Conservation (phyloP, 2,113 vertebrate species). For the Macrotis lagotis region DNA sequence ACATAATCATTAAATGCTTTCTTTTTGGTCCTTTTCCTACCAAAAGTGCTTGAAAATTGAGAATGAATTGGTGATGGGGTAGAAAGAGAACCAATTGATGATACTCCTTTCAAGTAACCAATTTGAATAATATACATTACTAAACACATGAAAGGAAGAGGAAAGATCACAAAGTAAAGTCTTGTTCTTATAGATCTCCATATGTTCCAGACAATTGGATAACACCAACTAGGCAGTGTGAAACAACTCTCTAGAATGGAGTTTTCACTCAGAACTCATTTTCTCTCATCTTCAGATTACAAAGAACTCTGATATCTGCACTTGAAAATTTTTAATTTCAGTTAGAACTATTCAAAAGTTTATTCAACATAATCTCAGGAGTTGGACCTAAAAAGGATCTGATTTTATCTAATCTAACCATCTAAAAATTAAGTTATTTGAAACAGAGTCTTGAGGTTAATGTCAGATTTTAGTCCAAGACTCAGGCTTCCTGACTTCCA, state of each 20-base stretch:
- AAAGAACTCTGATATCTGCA: neutral
- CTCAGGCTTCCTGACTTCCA: neutral
- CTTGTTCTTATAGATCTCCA: neutral
- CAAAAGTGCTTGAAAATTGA: neutral
- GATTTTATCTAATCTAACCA: neutral
- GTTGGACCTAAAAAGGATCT: neutral
- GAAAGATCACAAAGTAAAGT: neutral
- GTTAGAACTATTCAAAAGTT: neutral
- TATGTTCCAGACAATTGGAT: neutral
- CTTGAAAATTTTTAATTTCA: neutral
- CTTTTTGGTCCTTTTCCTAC: constrained; percentile 2
- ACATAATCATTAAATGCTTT: neutral
- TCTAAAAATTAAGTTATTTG: neutral
- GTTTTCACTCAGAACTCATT: neutral
- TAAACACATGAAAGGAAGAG: neutral
- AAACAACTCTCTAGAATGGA: neutral
- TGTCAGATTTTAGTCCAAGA: neutral
- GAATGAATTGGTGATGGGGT: neutral
- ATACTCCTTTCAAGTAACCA: neutral
- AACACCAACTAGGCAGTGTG: too few relatives aligned
- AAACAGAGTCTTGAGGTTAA: neutral
- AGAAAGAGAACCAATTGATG: neutral
- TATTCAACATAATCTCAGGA: neutral
- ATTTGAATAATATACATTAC: neutral
- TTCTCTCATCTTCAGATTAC: neutral